Evolutionary conservation across 2,888 invertebrate species (phyloP).

Genomic region (Apamea crenata): DNA sequence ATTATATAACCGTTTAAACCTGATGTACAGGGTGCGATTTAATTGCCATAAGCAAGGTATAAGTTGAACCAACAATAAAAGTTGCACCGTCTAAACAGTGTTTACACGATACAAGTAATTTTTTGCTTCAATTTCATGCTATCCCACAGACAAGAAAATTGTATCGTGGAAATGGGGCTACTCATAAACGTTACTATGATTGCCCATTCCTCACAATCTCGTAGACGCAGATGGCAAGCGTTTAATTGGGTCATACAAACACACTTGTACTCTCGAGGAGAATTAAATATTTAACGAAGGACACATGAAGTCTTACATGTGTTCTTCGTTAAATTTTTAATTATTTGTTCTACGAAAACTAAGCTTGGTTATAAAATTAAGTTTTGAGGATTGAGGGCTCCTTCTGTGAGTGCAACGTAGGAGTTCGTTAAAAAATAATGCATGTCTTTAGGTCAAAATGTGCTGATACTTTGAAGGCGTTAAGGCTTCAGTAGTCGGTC

Average conservation of each 20-base stretch:
- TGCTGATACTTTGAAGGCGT: neutral
- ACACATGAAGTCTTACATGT: too few species aligned
- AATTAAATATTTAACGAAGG: too few species aligned
- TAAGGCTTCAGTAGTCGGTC: neutral
- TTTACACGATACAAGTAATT: neutral
- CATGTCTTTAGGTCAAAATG: neutral
- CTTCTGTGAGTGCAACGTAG: neutral
- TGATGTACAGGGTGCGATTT: too few species aligned
- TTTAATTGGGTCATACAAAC: conserved; percentile 39
- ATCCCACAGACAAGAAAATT: too few species aligned
- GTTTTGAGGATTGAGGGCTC: too few species aligned
- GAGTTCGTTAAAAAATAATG: neutral
- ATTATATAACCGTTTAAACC: too few species aligned
- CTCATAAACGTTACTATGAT: neutral
- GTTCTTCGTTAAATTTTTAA: conserved; percentile 14
- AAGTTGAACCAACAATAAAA: neutral
- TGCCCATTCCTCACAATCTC: too few species aligned
- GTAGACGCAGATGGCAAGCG: too few species aligned
- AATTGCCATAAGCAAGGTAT: too few species aligned
- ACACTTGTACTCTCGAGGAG: neutral
- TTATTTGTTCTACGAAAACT: neutral
- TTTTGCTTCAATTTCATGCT: neutral
- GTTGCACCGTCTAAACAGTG: neutral
- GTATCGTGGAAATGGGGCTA: neutral
- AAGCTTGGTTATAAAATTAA: neutral